Base-by-base conservation (phyloP, 2,797 vertebrate species). In the Melanotaenia maccullochi region DNA sequence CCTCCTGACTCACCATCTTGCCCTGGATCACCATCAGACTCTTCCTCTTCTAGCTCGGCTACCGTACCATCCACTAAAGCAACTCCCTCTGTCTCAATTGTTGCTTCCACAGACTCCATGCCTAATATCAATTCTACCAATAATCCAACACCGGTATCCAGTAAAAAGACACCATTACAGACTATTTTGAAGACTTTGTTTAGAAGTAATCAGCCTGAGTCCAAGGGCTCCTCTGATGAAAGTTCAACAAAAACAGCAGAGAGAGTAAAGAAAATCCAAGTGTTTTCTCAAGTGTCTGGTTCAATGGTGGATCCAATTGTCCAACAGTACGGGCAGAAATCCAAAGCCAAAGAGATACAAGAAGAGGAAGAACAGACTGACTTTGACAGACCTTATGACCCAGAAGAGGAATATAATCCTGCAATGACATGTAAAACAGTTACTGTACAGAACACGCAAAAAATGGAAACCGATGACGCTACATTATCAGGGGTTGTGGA, bases 321-420 rank as follows among this genome's bases (percentile, higher is more conserved):
- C 44, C 96, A 97, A 63, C 97, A 96, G 77, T 98, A 96, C 16
- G 97, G 96, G 25, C 96, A 97, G 82, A 94, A 96, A 89, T 94
- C 95, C 0, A 97, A 96, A 87, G 94, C 93, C 2, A 89, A 88
- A 63, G 70, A 44, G 0, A 90, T 90, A 28, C 93, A 96, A 68
- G 94, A 96, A 25, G 94, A 96, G 65, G 81, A 88, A 57, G 87
- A 87, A 30, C 93, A 96, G 47, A 95, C 96, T 76, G 95, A 97
- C 60, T 96, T 97, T 42, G 97, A 99, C 79, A 92, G 97, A 55
- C 97, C 98, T 0, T 99, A 99, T 13, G 97, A 99, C 88, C 97
- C 98, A 5, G 97, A 99, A 76, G 97, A 99, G 35, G 98, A 98
- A 75, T 99, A 99, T 9, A 93, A 95, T 73, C 96, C 97, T 0